Base-by-base conservation (phyloP, 2,797 vertebrate species). In the Gymnodraco acuticeps region DNA sequence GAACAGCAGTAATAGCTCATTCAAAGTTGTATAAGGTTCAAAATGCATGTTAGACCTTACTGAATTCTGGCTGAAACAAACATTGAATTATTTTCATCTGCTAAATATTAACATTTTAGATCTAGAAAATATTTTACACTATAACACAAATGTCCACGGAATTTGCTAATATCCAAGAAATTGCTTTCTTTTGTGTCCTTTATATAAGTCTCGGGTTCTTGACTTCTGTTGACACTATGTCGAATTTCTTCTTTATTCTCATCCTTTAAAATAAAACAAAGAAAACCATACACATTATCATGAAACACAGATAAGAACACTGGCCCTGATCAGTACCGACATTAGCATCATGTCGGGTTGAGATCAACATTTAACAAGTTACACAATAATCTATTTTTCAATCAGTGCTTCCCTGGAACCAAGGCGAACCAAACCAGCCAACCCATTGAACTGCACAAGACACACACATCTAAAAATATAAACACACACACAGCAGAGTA, bases 361-460 rank as follows among this genome's bases (percentile, higher is more conserved):
- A 62, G 27, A 66, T 41, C 16, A n/a, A 52, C 58, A 74, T 68
- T 71, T 31, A 69, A 38, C 56, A 63, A 53, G 59, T 59, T 51
- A 48, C 53, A 75, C 65, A 56, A 69, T 70, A 75, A 74, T 74
- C 8, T 10, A 52, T 63, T 7, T 72, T 51, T 58, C 17, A 58
- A 75, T 70, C 75, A 63, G 62, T 1, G 19, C 43, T 42, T 68
- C 60, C 41, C 48, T 71, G 65, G 61, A 71, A 73, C 48, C 19
- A 33, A 61, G 59, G 43, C 3, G 2, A 64, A 65, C 60, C 45
- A 33, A 67, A 41, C 15, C 70, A 64, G 65, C 33, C 69, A 61
- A 75, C 46, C 43, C 10, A 23, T 11, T 63, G 15, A 20, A 69
- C 53, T 20, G 15, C 48, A 54, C 47, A 64, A 64, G 19, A 60